Conservation (phyloP, 2,113 vertebrate genomes). For the Archocentrus centrarchus region DNA sequence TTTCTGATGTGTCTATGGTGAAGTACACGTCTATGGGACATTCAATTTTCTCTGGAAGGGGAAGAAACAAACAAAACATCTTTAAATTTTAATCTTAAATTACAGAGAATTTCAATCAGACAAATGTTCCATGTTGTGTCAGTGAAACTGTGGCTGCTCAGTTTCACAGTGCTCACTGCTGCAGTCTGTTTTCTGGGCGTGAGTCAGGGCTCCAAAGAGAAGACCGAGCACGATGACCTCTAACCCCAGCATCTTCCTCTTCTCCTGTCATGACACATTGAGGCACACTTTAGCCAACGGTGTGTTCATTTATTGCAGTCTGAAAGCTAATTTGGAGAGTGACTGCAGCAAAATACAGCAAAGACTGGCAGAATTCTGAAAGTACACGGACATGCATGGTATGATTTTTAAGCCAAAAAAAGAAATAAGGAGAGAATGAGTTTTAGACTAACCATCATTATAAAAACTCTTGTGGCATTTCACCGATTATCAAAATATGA, state of each 20-base stretch:
- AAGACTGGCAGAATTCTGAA: background rate
- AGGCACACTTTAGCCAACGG: background rate
- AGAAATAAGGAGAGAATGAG: background rate
- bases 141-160: background rate
- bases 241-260: conserved; percentile 71
- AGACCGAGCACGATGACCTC: conserved; percentile 61
- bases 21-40: conserved; percentile 93
- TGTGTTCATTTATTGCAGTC: background rate
- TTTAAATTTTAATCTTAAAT: background rate
- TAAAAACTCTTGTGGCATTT: background rate
- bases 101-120: background rate
- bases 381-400: background rate
- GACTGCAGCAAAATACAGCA: background rate
- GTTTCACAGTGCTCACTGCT: conserved; percentile 64
- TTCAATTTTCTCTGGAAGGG: conserved; percentile 81
- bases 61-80: background rate
- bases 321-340: background rate
- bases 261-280: conserved; percentile 57
- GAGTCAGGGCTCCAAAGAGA: conserved; percentile 64
- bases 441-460: background rate
- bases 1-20: conserved; percentile 97
- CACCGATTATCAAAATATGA: background rate
- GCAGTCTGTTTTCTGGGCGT: conserved; percentile 53
- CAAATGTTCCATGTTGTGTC: background rate
- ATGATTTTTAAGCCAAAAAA: background rate